These are phyloP conservation scores for Sciurus niger DNA, from an alignment of 2,113 vertebrate species.

Conservation along the genomic window DNA sequence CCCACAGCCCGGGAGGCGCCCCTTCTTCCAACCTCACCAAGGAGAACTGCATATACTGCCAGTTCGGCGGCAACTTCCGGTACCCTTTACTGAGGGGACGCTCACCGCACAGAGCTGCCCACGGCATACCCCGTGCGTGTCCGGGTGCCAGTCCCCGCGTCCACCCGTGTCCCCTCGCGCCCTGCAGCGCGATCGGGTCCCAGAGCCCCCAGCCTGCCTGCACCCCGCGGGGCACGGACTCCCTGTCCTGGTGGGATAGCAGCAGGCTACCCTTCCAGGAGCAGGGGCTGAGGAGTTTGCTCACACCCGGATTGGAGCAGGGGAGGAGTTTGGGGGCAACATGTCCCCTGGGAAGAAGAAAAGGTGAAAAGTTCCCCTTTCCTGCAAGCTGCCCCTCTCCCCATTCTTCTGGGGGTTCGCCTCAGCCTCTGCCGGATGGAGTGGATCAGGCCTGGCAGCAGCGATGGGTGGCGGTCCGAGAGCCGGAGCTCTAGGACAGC, in stretches of 20 bases:
- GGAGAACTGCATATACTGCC: neutral
- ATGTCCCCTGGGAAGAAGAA: neutral
- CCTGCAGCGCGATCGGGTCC: neutral
- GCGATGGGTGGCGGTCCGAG: neutral
- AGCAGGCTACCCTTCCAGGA: rapidly evolving
- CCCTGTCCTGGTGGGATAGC: neutral
- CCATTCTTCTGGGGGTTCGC: neutral
- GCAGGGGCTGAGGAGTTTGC: neutral
- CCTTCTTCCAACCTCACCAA: neutral
- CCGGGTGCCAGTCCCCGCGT: neutral
- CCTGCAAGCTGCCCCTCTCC: neutral
- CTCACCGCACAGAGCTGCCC: neutral
- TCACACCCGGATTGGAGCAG: neutral
- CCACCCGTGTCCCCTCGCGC: neutral
- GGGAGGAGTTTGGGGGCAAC: neutral
- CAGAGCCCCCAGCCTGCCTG: neutral
- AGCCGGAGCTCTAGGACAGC: neutral
- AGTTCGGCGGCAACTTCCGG: neutral
- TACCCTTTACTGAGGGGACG: neutral
- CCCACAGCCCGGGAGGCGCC: neutral
- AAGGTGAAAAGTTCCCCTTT: neutral
- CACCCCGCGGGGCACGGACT: neutral
- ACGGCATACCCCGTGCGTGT: neutral
- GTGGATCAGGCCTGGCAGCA: neutral
- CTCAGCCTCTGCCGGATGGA: neutral